Percentiles rank a stretch among this genome's conserved stretches.
Conservation (phyloP, 2,888 invertebrate genomes). For the Brachypterus glaber region DNA sequence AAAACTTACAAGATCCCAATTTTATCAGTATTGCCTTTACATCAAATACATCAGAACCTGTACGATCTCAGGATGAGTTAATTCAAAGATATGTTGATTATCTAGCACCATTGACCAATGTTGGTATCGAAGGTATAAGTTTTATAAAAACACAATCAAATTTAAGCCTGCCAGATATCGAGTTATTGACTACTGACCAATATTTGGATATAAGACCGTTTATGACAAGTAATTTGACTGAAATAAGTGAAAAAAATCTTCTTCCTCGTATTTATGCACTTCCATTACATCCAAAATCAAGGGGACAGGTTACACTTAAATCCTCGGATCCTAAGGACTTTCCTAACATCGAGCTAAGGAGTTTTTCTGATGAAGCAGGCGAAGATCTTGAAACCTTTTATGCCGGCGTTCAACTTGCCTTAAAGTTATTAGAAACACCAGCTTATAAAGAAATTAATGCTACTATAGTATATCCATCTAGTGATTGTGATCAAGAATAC, state of each 20-base stretch:
- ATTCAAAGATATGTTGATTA: neutral
- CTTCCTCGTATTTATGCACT: neutral
- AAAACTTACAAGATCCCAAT: conserved; percentile 71
- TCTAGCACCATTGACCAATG: neutral
- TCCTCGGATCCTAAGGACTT: conserved; percentile 1
- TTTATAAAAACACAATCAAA: neutral
- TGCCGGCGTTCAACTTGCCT: conserved; percentile 37
- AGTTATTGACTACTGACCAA: neutral
- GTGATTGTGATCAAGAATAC: neutral
- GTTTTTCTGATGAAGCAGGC: neutral
- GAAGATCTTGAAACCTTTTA: neutral
- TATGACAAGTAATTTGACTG: too few species aligned
- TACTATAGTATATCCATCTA: neutral
- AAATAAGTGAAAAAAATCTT: too few species aligned
- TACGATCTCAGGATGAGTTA: neutral
- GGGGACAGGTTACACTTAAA: conserved; percentile 2
- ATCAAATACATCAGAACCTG: neutral
- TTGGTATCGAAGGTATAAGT: neutral
- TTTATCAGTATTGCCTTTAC: conserved; percentile 1
- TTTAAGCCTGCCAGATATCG: too few species aligned
- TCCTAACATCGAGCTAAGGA: conserved; percentile 2
- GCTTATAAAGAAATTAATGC: conserved; percentile 35
- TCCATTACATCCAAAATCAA: conserved; percentile 1
- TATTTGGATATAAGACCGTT: too few species aligned
- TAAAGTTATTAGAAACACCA: conserved; percentile 36